Percentiles rank a stretch among this genome's conserved stretches.
phyloP scores from a whole-genome alignment of 1,140 invertebrate genomes.

The Pararge aegeria region DNA sequence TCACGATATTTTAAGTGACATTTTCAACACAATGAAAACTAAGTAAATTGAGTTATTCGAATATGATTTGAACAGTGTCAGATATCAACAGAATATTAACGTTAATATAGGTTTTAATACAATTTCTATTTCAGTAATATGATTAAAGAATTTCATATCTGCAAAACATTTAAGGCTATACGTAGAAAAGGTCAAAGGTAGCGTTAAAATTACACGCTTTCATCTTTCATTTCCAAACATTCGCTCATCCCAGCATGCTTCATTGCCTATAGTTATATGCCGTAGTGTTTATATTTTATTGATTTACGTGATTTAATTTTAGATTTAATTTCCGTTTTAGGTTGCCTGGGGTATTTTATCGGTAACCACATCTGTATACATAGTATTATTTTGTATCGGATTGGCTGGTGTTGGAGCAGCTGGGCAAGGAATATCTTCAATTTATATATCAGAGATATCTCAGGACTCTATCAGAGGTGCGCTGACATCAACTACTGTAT shows the following conservation, averaged over 20 bases:
- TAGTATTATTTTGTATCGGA: slow-evolving; percentile 41
- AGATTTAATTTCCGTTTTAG: slow-evolving; percentile 35
- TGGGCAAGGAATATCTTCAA: slow-evolving; percentile 48
- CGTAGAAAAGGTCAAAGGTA: too few relatives aligned
- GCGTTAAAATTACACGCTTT: too few relatives aligned
- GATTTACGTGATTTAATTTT: neutral
- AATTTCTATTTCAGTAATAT: too few relatives aligned
- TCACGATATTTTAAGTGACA: too few relatives aligned
- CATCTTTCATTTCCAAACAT: neutral
- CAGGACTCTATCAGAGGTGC: slow-evolving; percentile 61
- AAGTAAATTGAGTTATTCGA: too few relatives aligned
- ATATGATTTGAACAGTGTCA: too few relatives aligned
- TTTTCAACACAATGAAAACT: too few relatives aligned
- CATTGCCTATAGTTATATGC: neutral
- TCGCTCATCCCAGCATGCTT: too few relatives aligned
- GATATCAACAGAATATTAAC: too few relatives aligned
- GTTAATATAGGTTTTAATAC: too few relatives aligned
- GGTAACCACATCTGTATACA: slow-evolving; percentile 39
- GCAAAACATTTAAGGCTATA: too few relatives aligned
- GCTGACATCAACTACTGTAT: slow-evolving; percentile 52
- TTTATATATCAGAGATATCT: slow-evolving; percentile 63
- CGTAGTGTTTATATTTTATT: neutral
- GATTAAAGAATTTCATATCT: too few relatives aligned
- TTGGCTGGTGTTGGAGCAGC: slow-evolving; percentile 51
- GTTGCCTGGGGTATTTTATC: slow-evolving; percentile 53